Conservation (phyloP, 2,888 invertebrate species). For the Xestia xanthographa region DNA sequence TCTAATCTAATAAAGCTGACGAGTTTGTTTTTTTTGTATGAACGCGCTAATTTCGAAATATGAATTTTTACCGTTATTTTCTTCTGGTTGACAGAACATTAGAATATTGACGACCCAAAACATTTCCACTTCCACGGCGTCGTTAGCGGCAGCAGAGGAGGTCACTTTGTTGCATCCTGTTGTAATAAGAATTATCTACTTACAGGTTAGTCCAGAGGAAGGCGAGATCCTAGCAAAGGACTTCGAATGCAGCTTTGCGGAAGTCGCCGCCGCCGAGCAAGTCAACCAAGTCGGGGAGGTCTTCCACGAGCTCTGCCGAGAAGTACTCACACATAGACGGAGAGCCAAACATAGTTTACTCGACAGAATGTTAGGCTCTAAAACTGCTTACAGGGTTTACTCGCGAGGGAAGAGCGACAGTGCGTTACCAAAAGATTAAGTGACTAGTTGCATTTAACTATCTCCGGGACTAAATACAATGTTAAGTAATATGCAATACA, state of each 20-base stretch:
- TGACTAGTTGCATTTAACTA: constrained; percentile 83
- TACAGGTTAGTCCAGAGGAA: constrained; percentile 94
- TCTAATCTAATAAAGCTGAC: too few relatives aligned
- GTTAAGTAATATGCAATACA: constrained; percentile 28
- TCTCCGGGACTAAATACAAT: constrained; percentile 36
- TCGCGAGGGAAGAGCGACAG: constrained; percentile 97
- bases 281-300: constrained; percentile 95
- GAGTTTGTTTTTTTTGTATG: background rate
- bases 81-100: background rate
- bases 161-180: background rate
- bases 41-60: background rate
- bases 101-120: background rate
- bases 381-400: constrained; percentile 93
- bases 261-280: constrained; percentile 97
- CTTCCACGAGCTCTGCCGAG: constrained; percentile 95
- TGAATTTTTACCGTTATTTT: background rate
- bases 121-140: background rate
- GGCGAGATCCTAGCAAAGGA: constrained; percentile 97
- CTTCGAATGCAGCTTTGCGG: constrained; percentile 96
- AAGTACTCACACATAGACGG: constrained; percentile 94
- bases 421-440: constrained; percentile 95
- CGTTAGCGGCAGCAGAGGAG: background rate
- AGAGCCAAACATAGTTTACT: constrained; percentile 96
- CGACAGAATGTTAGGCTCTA: constrained; percentile 95
- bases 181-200: constrained; percentile 11